Conservation (phyloP, 2,113 vertebrate genomes). For the Calidris pygmaea region DNA sequence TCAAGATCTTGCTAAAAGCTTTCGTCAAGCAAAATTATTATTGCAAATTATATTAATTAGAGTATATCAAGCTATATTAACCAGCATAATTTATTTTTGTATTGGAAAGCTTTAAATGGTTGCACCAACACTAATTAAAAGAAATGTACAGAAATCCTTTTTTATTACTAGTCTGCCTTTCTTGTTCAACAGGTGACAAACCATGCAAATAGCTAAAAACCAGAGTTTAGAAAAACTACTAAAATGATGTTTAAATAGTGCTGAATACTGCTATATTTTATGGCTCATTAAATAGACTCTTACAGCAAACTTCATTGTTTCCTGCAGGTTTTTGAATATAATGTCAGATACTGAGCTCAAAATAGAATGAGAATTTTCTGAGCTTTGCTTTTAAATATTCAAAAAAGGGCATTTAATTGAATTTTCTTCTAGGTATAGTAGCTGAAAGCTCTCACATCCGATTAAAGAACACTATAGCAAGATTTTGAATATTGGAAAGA, state of each 20-base stretch:
- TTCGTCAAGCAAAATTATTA: conserved; percentile 45
- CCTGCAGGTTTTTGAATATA: conserved; percentile 8
- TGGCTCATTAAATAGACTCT: conserved; percentile 18
- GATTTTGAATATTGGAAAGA: neutral
- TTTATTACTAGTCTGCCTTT: neutral
- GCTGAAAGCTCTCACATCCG: neutral
- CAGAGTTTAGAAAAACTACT: neutral
- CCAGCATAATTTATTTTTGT: conserved; percentile 8
- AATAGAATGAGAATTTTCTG: neutral
- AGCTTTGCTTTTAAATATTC: neutral
- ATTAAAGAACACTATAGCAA: neutral
- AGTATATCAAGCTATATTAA: conserved; percentile 26
- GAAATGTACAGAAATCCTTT: neutral
- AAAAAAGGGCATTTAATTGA: neutral
- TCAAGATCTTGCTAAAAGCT: conserved; percentile 6
- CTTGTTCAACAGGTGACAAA: neutral
- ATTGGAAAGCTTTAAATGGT: conserved; percentile 12
- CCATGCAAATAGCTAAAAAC: neutral
- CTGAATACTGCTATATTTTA: conserved; percentile 25
- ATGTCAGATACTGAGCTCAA: conserved; percentile 6
- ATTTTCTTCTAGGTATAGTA: neutral
- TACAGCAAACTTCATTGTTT: neutral
- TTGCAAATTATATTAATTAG: conserved; percentile 35
- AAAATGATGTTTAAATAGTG: conserved; percentile 5
- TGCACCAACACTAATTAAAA: neutral